Conservation (phyloP, 2,888 invertebrate species). For the Cyclophora punctaria region DNA sequence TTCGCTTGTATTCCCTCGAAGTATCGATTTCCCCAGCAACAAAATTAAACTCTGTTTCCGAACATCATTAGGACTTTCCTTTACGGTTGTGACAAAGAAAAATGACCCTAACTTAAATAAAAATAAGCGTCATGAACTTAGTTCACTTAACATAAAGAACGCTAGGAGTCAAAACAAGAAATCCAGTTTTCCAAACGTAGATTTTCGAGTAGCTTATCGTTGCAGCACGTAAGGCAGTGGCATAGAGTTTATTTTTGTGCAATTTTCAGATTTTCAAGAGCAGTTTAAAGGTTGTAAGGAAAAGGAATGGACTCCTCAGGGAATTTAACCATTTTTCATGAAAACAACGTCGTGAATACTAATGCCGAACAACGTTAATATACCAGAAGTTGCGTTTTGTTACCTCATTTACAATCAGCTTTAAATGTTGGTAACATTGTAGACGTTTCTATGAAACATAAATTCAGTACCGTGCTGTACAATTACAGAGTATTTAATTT, state of each 20-base stretch:
- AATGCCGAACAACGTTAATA: conserved; percentile 34
- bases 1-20: conserved; percentile 5
- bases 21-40: conserved; percentile 23
- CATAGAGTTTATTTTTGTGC: conserved; percentile 1
- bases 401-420: background rate
- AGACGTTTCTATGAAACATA: no score
- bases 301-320: conserved; percentile 37
- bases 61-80: conserved; percentile 36
- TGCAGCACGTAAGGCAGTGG: no score
- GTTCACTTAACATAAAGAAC: conserved; percentile 13
- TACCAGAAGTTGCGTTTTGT: conserved; percentile 6
- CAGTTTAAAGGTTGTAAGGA: conserved; percentile 23
- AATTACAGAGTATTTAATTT: no score
- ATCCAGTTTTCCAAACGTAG: conserved; percentile 2
- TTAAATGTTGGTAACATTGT: no score
- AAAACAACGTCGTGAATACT: conserved; percentile 48
- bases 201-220: background rate
- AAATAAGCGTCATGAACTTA: conserved; percentile 23
- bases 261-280: background rate
- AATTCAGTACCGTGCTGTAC: no score
- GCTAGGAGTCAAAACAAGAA: conserved; percentile 26
- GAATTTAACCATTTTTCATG: conserved; percentile 50
- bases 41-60: conserved; percentile 31
- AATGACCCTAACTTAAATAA: conserved; percentile 20
- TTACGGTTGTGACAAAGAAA: conserved; percentile 22